Conservation (phyloP, 2,113 vertebrate genomes). For the Corapipo altera region DNA sequence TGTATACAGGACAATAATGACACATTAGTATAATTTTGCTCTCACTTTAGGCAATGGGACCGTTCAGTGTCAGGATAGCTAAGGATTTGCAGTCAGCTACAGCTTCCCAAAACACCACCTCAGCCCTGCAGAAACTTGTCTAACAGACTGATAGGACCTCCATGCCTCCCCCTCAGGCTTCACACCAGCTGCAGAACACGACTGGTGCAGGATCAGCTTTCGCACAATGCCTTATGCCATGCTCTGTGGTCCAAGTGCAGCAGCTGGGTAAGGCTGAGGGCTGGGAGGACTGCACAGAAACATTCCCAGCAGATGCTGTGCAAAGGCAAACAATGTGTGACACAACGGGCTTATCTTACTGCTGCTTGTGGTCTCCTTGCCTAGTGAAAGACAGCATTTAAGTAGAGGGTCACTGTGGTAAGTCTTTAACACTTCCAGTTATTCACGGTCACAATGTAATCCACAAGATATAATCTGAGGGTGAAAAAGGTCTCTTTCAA, state of each 20-base stretch:
- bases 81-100: neutral
- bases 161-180: neutral
- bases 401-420: neutral
- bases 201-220: neutral
- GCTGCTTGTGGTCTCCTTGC: neutral
- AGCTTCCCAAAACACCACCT: neutral
- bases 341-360: neutral
- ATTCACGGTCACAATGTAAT: neutral
- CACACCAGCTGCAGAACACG: neutral
- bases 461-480: neutral
- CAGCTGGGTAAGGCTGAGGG: neutral
- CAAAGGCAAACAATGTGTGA: neutral
- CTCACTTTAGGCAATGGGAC: neutral
- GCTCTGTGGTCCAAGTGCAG: neutral
- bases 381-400: neutral
- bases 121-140: neutral
- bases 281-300: neutral
- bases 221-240: rapidly evolving
- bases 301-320: rapidly evolving
- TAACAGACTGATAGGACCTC: neutral
- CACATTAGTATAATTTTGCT: neutral
- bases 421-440: neutral
- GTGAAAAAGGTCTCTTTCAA: neutral
- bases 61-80: rapidly evolving
- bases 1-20: neutral